These are phyloP conservation scores for Drosophila varians DNA, from an alignment of 1,140 invertebrate genomes.

Conservation along the genomic window DNA sequence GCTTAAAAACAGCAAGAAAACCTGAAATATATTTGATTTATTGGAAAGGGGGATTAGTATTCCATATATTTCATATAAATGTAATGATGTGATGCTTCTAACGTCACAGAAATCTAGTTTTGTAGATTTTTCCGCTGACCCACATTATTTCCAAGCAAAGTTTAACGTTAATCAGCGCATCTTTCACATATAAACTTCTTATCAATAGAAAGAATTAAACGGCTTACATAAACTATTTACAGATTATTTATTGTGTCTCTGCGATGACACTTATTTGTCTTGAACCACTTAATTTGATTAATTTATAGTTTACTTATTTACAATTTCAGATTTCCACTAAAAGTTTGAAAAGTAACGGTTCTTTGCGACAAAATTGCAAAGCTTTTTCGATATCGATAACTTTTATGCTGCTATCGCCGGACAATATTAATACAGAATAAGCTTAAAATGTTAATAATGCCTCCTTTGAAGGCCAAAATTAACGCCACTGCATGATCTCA, in stretches of 20 bases:
- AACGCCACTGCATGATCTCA: conserved; percentile 61
- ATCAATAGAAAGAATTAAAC: neutral
- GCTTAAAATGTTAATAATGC: neutral
- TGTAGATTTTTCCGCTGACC: neutral
- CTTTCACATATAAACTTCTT: neutral
- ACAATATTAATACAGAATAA: neutral
- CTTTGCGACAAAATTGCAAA: neutral
- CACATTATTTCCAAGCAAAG: neutral
- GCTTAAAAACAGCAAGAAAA: neutral
- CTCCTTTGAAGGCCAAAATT: conserved; percentile 46
- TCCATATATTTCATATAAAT: too few species aligned
- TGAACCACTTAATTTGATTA: neutral
- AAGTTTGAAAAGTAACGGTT: neutral
- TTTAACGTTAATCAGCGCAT: neutral
- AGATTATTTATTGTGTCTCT: neutral
- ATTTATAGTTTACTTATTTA: neutral
- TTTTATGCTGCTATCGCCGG: neutral
- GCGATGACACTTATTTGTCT: neutral
- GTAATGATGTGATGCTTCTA: too few species aligned
- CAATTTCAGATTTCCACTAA: neutral
- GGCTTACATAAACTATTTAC: neutral
- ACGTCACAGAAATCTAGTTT: too few species aligned
- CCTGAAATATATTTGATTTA: neutral
- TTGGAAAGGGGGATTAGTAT: neutral
- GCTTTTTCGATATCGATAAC: neutral